Evolutionary conservation across 2,888 invertebrate genomes (phyloP).

Genomic region (Euspilapteryx auroguttella): DNA sequence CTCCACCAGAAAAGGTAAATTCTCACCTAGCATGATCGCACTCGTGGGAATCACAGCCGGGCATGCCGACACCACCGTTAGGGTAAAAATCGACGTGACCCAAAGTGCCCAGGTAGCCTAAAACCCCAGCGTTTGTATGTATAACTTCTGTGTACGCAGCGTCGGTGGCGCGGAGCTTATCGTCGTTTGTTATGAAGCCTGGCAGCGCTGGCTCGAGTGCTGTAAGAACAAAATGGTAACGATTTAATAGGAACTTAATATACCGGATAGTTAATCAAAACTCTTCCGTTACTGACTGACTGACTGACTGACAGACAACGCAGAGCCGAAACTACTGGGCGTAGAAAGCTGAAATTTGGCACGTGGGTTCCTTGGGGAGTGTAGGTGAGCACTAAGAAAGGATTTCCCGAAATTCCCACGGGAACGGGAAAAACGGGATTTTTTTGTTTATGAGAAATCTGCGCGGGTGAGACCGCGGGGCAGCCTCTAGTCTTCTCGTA

Average conservation of each 20-base stretch:
- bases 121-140: slow-evolving; percentile 19
- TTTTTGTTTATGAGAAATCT: too few species aligned
- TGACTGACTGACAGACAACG: too few species aligned
- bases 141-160: slow-evolving; percentile 20
- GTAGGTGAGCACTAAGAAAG: too few species aligned
- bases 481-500: too few species aligned
- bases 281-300: not conserved
- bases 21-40: slow-evolving; percentile 21
- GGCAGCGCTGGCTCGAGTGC: slow-evolving; percentile 20
- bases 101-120: slow-evolving; percentile 14
- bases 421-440: too few species aligned
- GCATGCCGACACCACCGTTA: slow-evolving; percentile 19
- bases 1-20: too few species aligned
- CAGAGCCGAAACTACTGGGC: too few species aligned
- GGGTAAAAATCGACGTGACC: too few species aligned
- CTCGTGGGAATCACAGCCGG: slow-evolving; percentile 14
- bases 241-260: not conserved
- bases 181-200: slow-evolving; percentile 14
- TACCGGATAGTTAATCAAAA: not conserved
- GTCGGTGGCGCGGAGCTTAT: slow-evolving; percentile 14
- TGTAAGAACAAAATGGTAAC: slow-evolving; percentile 6
- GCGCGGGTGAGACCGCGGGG: too few species aligned
- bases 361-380: too few species aligned
- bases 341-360: too few species aligned
- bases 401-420: too few species aligned